A percentile compares a stretch with the other conserved stretches of the same genome.
Conservation (phyloP, 2,888 invertebrate genomes). For the Heliconius aoede region DNA sequence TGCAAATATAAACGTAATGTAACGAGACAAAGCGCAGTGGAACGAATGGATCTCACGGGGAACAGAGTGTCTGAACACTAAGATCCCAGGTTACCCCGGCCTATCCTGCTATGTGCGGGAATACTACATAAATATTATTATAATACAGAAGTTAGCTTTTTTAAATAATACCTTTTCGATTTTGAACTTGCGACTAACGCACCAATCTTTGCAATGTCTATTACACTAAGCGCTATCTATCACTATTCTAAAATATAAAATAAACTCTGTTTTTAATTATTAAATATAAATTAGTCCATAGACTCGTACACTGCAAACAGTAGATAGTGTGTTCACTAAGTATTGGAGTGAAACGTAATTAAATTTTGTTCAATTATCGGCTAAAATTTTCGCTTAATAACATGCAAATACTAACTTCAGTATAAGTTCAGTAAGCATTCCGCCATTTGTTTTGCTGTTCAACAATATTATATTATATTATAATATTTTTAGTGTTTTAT, state of each 20-base stretch:
- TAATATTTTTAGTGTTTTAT: neutral
- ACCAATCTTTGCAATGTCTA: too few relatives aligned
- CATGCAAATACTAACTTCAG: slow-evolving; percentile 14
- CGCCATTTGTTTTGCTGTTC: slow-evolving; percentile 12
- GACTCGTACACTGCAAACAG: neutral
- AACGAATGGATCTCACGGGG: too few relatives aligned
- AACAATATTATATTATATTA: slow-evolving; percentile 7
- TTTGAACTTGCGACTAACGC: too few relatives aligned
- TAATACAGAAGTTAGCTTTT: too few relatives aligned
- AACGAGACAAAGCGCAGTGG: too few relatives aligned
- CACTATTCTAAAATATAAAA: neutral
- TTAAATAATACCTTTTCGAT: too few relatives aligned
- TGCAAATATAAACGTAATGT: too few relatives aligned
- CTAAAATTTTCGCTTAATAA: slow-evolving; percentile 20
- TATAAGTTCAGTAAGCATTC: slow-evolving; percentile 3
- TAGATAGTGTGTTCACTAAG: slow-evolving; percentile 20
- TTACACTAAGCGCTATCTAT: neutral
- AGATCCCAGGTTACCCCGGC: too few relatives aligned
- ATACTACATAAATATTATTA: too few relatives aligned
- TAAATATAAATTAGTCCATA: neutral
- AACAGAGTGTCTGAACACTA: too few relatives aligned
- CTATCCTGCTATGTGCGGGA: too few relatives aligned
- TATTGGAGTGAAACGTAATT: slow-evolving; percentile 21
- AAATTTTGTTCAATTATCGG: slow-evolving; percentile 26
- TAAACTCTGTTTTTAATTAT: neutral